Evolutionary conservation across 2,797 vertebrate species (phyloP), one percentile per base, ranked within the genome.

Genomic region (Acestrorhynchus altus): DNA sequence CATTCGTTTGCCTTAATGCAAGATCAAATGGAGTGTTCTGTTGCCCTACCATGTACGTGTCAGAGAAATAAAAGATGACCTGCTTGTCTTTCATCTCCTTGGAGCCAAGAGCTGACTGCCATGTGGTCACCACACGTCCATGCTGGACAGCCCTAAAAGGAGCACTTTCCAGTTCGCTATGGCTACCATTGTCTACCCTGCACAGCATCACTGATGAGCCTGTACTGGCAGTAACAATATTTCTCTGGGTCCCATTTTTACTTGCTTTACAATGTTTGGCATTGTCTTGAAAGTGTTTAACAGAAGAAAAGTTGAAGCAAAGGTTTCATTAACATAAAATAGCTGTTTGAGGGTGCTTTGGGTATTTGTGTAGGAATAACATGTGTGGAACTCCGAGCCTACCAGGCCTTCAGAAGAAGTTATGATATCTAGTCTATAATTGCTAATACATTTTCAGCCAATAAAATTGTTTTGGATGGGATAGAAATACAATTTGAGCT

Each of bases 21-120:
- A 72, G 76, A 86, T 83, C 54, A 85, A 82, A 73, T 77, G n/a
- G 20, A 20, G 47, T 26, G 82, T 2, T 77, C 78, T 80, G 81
- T 79, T 51, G 67, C 68, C 46, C 54, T 54, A 47, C 39, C 54
- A 22, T 68, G 59, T 40, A 66, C 24, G 16, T 11, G 47, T 67
- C 61, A 46, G n/a, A 68, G 22, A 18, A 76, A 64, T 74, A 66
- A 64, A 77, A 73, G 66, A 76, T 73, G 57, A 1, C 46, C 39
- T 61, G 15, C 20, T 51, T 40, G 54, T 26, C 72, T 81, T 80
- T 83, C 77, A 72, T 81, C 73, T 75, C 64, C 40, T 35, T 51
- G 61, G 52, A 61, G 67, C 61, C 66, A 54, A 49, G 22, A 84
- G 10, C 28, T 18, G 47, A 49, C 44, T n/a, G 59, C 76, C 81